Evolutionary conservation across 2,888 invertebrate genomes (phyloP).

Genomic region (Lithosia quadra): DNA sequence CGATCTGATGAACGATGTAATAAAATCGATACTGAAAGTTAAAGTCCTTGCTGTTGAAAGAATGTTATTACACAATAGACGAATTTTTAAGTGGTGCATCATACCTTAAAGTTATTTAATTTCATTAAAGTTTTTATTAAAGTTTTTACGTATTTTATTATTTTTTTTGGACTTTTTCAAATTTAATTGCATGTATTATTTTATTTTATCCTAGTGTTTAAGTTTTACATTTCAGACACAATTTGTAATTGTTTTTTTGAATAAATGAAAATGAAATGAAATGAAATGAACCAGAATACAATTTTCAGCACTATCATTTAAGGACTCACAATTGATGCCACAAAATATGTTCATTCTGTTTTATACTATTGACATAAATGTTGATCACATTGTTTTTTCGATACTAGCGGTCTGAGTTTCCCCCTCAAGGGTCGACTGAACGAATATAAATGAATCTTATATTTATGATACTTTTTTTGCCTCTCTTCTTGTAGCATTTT

Average conservation of each 20-base stretch:
- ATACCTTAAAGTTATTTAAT: too few relatives aligned
- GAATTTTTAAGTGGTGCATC: too few relatives aligned
- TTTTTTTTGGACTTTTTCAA: too few relatives aligned
- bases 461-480: conserved; percentile 85
- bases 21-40: neutral
- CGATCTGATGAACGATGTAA: neutral
- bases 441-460: conserved; percentile 87
- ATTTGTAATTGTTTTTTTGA: too few relatives aligned
- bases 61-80: too few relatives aligned
- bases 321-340: conserved; percentile 32
- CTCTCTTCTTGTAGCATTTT: conserved; percentile 83
- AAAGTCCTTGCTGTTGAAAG: too few relatives aligned
- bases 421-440: conserved; percentile 78
- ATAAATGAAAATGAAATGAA: too few relatives aligned
- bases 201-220: too few relatives aligned
- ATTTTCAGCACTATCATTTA: conserved; percentile 27
- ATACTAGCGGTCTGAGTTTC: conserved; percentile 67
- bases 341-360: conserved; percentile 39
- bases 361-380: conserved; percentile 52
- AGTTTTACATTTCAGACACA: too few relatives aligned
- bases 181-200: too few relatives aligned
- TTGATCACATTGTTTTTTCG: conserved; percentile 66
- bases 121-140: too few relatives aligned
- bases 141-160: too few relatives aligned
- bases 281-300: conserved; percentile 4